These are phyloP conservation scores for Rhagium mordax DNA, from an alignment of 2,888 invertebrate genomes.

Conservation along the genomic window DNA sequence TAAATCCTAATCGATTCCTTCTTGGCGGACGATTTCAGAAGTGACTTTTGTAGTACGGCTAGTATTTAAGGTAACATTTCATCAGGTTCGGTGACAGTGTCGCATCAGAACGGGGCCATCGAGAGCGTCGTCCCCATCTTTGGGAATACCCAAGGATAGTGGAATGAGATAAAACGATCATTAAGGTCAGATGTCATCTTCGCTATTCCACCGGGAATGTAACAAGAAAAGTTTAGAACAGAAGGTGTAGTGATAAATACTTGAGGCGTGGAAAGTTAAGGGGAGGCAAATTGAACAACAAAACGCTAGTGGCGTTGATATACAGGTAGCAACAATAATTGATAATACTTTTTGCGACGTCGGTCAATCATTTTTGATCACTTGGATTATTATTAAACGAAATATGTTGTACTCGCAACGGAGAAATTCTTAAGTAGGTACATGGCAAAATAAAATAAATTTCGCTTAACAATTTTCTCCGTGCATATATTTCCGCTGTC, in stretches of 20 bases:
- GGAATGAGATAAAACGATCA: background rate
- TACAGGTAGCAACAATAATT: background rate
- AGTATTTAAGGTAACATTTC: background rate
- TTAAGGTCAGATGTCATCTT: background rate
- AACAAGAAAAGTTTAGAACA: background rate
- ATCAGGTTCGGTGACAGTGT: background rate
- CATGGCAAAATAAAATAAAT: too few relatives aligned
- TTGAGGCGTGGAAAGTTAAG: background rate
- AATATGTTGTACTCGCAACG: too few relatives aligned
- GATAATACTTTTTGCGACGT: too few relatives aligned
- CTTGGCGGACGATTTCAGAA: background rate
- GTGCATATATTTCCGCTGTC: background rate
- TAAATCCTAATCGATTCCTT: slow-evolving; percentile 3
- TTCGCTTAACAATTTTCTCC: background rate
- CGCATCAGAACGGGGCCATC: background rate
- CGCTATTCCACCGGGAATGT: background rate
- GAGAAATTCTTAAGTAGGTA: too few relatives aligned
- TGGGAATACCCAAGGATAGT: background rate
- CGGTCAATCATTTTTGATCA: too few relatives aligned
- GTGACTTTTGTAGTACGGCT: background rate
- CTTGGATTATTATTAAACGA: too few relatives aligned
- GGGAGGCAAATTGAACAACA: background rate
- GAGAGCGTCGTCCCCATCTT: too few relatives aligned
- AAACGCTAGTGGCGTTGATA: background rate
- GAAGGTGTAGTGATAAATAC: background rate